Percentiles rank a stretch among this genome's conserved stretches.
phyloP scores from a whole-genome alignment of 2,797 vertebrate species.

The Silurus lanzhouensis region DNA sequence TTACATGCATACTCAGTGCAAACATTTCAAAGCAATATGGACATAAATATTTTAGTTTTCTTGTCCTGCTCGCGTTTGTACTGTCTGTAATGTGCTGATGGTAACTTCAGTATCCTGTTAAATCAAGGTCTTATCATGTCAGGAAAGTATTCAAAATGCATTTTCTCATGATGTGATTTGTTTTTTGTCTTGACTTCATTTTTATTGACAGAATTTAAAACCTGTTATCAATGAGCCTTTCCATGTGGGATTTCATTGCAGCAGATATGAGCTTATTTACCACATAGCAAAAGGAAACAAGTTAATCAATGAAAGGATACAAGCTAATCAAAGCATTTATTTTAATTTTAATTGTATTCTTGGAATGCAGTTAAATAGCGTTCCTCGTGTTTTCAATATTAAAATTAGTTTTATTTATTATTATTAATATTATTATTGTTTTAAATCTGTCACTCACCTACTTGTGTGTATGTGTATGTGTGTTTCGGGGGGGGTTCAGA shows the following conservation, averaged over 20 bases:
- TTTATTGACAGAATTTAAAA: neutral
- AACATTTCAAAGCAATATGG: neutral
- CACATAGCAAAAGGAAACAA: neutral
- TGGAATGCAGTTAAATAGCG: neutral
- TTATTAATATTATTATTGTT: neutral
- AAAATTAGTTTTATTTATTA: neutral
- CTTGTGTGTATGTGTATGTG: neutral
- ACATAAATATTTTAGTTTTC: slow-evolving; percentile 9
- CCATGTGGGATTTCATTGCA: neutral
- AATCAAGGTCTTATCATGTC: neutral
- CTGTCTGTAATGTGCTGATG: neutral
- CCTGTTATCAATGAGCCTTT: neutral
- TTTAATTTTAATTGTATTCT: neutral
- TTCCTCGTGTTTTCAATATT: neutral
- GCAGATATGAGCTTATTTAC: neutral
- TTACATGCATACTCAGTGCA: neutral
- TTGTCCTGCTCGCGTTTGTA: neutral
- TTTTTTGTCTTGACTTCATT: neutral
- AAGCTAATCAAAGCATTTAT: neutral
- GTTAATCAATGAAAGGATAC: neutral
- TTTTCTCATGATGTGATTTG: neutral
- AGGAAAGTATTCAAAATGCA: no score
- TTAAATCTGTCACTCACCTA: neutral
- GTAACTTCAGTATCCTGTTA: neutral
- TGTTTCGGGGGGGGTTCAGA: slow-evolving; percentile 70